These are phyloP conservation scores for Zoanthus solanderi DNA, from an alignment of 92 coral and sea anemone genomes.

Conservation along the genomic window DNA sequence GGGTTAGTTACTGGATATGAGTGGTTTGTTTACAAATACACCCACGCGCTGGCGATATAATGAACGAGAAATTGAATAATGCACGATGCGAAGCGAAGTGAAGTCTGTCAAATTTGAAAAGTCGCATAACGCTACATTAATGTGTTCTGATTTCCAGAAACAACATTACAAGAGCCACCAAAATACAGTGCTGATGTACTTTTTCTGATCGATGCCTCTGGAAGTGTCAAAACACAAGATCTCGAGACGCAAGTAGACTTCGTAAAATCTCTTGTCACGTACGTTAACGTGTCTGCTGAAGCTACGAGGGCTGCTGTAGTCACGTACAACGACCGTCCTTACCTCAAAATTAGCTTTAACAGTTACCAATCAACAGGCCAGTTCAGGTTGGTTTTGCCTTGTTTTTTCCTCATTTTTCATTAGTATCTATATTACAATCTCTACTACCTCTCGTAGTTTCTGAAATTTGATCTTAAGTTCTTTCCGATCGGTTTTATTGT, in stretches of 20 bases:
- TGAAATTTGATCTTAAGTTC: too few species aligned
- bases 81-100: too few species aligned
- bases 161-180: constrained; percentile 44
- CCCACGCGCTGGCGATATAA: too few species aligned
- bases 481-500: too few species aligned
- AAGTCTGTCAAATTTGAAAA: too few species aligned
- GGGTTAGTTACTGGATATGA: too few species aligned
- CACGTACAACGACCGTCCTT: constrained; percentile 76
- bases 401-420: too few species aligned
- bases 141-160: neutral
- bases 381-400: constrained; percentile 26
- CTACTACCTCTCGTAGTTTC: too few species aligned
- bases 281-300: constrained; percentile 73
- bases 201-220: constrained; percentile 89
- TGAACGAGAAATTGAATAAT: too few species aligned
- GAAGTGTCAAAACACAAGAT: constrained; percentile 65
- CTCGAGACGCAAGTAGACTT: constrained; percentile 74
- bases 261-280: constrained; percentile 68
- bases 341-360: constrained; percentile 64
- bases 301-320: constrained; percentile 90
- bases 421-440: too few species aligned
- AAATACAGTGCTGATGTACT: constrained; percentile 64
- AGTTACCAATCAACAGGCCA: constrained; percentile 56
- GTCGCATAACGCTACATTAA: too few species aligned
- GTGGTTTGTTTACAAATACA: too few species aligned